A percentile compares a stretch with the other conserved stretches of the same genome.
These are phyloP conservation scores for Mungos mungo DNA, from an alignment of 2,113 vertebrate genomes.

Conservation along the genomic window DNA sequence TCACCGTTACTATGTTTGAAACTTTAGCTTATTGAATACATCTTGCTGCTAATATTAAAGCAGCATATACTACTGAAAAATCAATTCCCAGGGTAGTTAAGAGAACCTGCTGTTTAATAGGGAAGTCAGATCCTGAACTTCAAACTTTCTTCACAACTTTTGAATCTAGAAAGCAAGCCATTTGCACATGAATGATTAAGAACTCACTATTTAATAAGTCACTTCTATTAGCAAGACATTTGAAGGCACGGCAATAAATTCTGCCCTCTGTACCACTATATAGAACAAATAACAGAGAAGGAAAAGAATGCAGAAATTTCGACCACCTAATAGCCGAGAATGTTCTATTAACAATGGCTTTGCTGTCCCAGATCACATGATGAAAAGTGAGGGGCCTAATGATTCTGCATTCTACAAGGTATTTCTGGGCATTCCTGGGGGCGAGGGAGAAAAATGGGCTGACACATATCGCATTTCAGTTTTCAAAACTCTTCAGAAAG, in stretches of 20 bases:
- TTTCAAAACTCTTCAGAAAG: slow-evolving; percentile 34
- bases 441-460: neutral
- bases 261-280: neutral
- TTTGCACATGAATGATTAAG: neutral
- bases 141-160: neutral
- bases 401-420: neutral
- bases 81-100: neutral
- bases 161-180: slow-evolving; percentile 23
- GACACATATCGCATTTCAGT: neutral
- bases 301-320: slow-evolving; percentile 23
- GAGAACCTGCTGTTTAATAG: neutral
- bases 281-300: slow-evolving; percentile 60
- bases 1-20: neutral
- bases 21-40: neutral
- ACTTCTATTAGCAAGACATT: neutral
- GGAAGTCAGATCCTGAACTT: slow-evolving; percentile 23
- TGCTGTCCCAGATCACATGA: slow-evolving; percentile 26
- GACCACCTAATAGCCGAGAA: neutral
- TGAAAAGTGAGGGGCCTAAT: slow-evolving; percentile 4
- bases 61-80: neutral
- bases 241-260: slow-evolving; percentile 26
- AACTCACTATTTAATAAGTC: neutral
- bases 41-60: slow-evolving; percentile 27
- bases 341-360: slow-evolving; percentile 12
- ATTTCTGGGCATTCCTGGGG: slow-evolving; percentile 33